Evolutionary conservation across 1,140 invertebrate genomes (phyloP), one percentile per base, ranked within the genome.

Genomic region (Trialeurodes vaporariorum): DNA sequence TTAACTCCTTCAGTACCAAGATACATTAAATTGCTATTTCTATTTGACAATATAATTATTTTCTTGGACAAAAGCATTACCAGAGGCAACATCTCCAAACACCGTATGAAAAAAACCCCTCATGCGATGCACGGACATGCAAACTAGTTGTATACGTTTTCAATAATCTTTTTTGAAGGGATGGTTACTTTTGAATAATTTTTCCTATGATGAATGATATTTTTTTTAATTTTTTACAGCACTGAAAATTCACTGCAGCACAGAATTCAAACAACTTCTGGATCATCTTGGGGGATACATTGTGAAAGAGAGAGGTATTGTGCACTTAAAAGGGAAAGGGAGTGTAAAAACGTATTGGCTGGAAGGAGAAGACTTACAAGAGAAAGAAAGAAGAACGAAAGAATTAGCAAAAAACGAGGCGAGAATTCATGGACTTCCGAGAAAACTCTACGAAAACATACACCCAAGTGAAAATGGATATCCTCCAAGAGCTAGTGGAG

Each of bases 341-440:
- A 86, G 92, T 27, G 86, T 91, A 72, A 75, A 87, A 61, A 96
- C 93, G 1, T 96, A 90, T 77, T 97, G 92, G 91, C 75, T 97
- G 26, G 76, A 86, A 12, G 90, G 89, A 0, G 91, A 93, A 75
- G 87, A 92, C 65, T 75, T 81, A 17, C 74, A 78, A 12, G 79
- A 82, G 9, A 79, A 83, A 1, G 77, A 79, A 1, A 75, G 78
- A 1, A 80, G 87, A 0, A 81, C 76, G 26, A 79, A 81, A 17
- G 81, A 84, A 25, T 75, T 85, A 12, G 78, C 80, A 9, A 79
- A 78, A 17, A 72, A 80, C 5, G 70, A 81, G 64, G 75, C 80
- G 59, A 65, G 72, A 58, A 26, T 63, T 64, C n/a, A 66, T 59
- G 11, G 26, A 27, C 1, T 61, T 24, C n/a, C 12, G 23, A 13